Percentiles rank a stretch among this genome's conserved stretches.
Conservation (phyloP, 2,113 vertebrate genomes). For the Sakesphorus luctuosus region DNA sequence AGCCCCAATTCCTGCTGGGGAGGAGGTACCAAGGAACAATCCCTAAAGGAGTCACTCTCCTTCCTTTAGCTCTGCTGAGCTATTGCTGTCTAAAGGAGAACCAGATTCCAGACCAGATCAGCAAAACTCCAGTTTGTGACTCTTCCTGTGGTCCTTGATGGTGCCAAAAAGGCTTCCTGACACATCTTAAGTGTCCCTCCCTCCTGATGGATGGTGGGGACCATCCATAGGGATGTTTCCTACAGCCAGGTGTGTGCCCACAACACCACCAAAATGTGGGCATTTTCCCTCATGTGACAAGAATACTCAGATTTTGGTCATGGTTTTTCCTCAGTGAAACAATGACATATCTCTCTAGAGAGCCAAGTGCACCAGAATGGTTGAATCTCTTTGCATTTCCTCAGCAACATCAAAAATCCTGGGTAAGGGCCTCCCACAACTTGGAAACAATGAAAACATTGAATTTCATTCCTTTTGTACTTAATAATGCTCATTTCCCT, state of each 20-base stretch:
- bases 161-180: background rate
- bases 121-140: background rate
- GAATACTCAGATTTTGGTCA: background rate
- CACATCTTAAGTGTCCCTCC: background rate
- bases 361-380: background rate
- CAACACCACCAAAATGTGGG: background rate
- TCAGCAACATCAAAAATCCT: background rate
- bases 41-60: background rate
- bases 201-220: background rate
- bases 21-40: too few species aligned
- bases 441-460: background rate
- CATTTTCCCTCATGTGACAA: background rate
- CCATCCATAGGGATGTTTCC: background rate
- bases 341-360: background rate
- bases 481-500: background rate
- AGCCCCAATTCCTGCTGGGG: fast-evolving
- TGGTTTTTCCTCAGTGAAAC: fast-evolving
- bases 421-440: background rate
- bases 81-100: background rate
- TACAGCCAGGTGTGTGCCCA: background rate
- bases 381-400: background rate
- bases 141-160: fast-evolving
- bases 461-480: background rate
- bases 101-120: background rate
- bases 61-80: background rate